Conservation (phyloP, 2,888 invertebrate genomes). For the Callosobruchus maculatus region DNA sequence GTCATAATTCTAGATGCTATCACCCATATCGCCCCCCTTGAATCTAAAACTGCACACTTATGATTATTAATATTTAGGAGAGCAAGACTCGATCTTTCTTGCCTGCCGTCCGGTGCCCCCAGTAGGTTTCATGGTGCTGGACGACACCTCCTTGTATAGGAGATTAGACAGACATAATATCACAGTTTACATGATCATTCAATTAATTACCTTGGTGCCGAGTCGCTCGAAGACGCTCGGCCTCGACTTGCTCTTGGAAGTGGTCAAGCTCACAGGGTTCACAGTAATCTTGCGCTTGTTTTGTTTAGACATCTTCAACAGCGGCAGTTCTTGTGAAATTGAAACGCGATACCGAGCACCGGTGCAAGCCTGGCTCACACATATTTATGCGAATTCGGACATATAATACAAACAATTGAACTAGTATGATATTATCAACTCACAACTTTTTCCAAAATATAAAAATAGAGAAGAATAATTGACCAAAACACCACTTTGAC, state of each 20-base stretch:
- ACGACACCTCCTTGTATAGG: too few species aligned
- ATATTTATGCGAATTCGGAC: conserved; percentile 19
- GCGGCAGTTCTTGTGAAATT: conserved; percentile 12
- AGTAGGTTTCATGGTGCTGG: too few species aligned
- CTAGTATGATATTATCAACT: not conserved
- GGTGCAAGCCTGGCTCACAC: conserved; percentile 2
- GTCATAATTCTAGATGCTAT: too few species aligned
- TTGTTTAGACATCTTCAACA: conserved; percentile 60
- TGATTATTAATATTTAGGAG: too few species aligned
- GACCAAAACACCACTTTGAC: too few species aligned
- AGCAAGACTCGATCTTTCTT: too few species aligned
- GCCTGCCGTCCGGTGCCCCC: too few species aligned
- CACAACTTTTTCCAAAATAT: not conserved
- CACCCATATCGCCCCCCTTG: too few species aligned
- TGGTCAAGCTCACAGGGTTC: conserved; percentile 66
- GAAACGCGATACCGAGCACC: not conserved
- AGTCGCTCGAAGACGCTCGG: conserved; percentile 78
- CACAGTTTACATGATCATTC: too few species aligned
- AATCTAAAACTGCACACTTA: too few species aligned
- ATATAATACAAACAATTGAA: not conserved
- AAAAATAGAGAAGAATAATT: not conserved
- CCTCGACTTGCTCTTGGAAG: conserved; percentile 57
- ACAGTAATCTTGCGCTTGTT: conserved; percentile 75
- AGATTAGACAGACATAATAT: too few species aligned
- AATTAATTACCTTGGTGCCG: conserved; percentile 65